phyloP scores from a whole-genome alignment of 2,888 invertebrate species.

The Carpatolechia fugitivella region DNA sequence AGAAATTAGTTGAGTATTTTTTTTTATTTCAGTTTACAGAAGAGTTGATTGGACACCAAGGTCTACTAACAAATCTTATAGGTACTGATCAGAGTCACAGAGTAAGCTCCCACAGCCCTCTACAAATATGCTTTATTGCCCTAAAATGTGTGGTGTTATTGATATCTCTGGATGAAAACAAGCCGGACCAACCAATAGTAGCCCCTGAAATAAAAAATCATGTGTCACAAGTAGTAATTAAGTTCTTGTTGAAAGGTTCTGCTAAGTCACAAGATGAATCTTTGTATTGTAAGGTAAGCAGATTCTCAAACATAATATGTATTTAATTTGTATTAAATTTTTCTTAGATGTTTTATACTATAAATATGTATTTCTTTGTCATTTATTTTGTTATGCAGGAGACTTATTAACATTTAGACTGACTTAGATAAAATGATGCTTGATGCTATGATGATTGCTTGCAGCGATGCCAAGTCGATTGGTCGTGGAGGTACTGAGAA shows the following conservation, averaged over 20 bases:
- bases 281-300: constrained; percentile 73
- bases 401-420: no score
- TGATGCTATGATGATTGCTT: no score
- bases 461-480: no score
- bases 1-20: no score
- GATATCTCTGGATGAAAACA: constrained; percentile 47
- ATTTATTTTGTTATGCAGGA: no score
- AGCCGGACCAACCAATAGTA: constrained; percentile 28
- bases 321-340: background rate
- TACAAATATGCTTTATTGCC: constrained; percentile 53
- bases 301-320: no score
- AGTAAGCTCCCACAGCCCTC: constrained; percentile 38
- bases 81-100: constrained; percentile 36
- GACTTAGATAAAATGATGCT: no score
- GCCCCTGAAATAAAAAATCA: constrained; percentile 48
- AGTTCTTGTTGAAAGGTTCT: constrained; percentile 56
- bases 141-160: constrained; percentile 57
- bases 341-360: no score
- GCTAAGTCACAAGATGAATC: constrained; percentile 60
- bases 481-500: no score
- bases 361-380: no score
- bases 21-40: constrained; percentile 50
- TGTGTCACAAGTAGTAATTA: constrained; percentile 57
- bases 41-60: constrained; percentile 56
- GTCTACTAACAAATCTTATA: constrained; percentile 53